Evolutionary conservation across 1,140 invertebrate genomes (phyloP).

Genomic region (Linepithema humile): DNA sequence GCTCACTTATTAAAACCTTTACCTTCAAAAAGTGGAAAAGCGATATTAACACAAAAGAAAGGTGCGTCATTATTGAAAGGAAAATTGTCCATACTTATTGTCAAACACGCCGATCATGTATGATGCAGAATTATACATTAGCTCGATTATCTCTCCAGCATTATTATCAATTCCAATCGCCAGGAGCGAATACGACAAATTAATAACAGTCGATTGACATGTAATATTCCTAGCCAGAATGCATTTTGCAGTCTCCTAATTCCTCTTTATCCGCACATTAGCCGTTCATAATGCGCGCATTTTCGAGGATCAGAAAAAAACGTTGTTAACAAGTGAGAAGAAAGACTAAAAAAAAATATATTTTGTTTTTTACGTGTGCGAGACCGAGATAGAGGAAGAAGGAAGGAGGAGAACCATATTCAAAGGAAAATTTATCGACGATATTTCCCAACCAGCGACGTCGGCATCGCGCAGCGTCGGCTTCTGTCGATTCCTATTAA

Average conservation of each 20-base stretch:
- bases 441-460: constrained; percentile 41
- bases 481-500: constrained; percentile 68
- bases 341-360: constrained; percentile 19
- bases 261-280: not conserved
- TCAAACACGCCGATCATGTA: not conserved
- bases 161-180: constrained; percentile 4
- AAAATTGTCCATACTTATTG: not conserved
- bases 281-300: not conserved
- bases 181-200: constrained; percentile 39
- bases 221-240: constrained; percentile 7
- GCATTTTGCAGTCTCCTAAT: constrained; percentile 12
- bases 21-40: not conserved
- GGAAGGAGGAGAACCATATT: constrained; percentile 1
- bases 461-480: constrained; percentile 32
- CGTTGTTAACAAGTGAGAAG: constrained; percentile 24
- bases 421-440: constrained; percentile 63
- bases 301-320: not conserved
- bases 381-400: not conserved
- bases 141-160: constrained; percentile 17
- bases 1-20: not conserved
- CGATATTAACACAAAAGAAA: not conserved
- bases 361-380: constrained; percentile 28
- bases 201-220: constrained; percentile 32
- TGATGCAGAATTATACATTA: not conserved
- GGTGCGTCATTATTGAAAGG: not conserved